A percentile compares a stretch with the other conserved stretches of the same genome.
Conservation (phyloP, 2,888 invertebrate species). For the Drosophila glabriapex region DNA sequence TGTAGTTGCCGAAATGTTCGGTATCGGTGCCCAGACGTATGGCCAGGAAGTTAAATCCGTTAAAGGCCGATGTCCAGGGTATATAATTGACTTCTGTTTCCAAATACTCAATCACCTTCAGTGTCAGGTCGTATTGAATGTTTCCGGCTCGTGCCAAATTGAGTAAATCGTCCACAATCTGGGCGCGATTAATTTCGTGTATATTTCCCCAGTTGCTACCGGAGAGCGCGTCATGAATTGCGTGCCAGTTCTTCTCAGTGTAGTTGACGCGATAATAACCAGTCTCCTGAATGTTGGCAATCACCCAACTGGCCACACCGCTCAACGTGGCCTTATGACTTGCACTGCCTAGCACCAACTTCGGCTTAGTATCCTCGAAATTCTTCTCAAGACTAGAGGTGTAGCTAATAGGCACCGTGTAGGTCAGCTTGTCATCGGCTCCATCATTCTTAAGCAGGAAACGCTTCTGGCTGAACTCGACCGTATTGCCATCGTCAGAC, state of each 20-base stretch:
- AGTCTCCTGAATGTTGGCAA: constrained; percentile 83
- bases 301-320: constrained; percentile 67
- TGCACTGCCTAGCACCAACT: constrained; percentile 59
- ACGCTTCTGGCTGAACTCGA: constrained; percentile 78
- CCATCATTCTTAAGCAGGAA: constrained; percentile 78
- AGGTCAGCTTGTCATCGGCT: constrained; percentile 55
- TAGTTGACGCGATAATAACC: constrained; percentile 90
- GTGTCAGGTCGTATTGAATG: constrained; percentile 88
- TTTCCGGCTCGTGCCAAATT: constrained; percentile 90
- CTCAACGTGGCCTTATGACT: constrained; percentile 3
- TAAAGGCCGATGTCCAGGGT: constrained; percentile 91
- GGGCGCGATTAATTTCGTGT: constrained; percentile 90
- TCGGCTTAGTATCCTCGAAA: constrained; percentile 70
- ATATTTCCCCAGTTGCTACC: constrained; percentile 84
- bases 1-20: constrained; percentile 81
- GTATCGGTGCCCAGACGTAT: constrained; percentile 78
- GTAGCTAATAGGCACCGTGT: constrained; percentile 83
- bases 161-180: constrained; percentile 92
- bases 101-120: constrained; percentile 90
- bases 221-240: constrained; percentile 59
- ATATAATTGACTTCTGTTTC: constrained; percentile 89
- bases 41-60: constrained; percentile 84
- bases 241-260: constrained; percentile 88
- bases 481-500: constrained; percentile 33
- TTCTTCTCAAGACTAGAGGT: constrained; percentile 69